phyloP scores from a whole-genome alignment of 2,797 vertebrate genomes.

The Pseudochaenichthys georgianus region DNA sequence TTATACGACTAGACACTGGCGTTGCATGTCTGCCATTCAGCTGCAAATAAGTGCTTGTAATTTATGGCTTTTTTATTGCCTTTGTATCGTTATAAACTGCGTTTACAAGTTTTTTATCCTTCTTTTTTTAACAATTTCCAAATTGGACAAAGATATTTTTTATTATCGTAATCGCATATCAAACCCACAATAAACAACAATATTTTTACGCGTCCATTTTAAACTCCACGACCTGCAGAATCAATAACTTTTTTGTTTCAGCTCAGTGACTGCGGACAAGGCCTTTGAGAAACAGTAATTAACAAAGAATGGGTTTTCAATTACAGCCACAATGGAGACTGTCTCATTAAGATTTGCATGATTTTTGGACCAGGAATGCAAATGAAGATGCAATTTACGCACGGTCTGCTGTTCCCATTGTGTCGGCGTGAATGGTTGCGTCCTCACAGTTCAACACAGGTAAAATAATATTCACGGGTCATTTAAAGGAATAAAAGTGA shows the following conservation, averaged over 20 bases:
- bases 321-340: constrained; percentile 84
- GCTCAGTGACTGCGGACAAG: constrained; percentile 81
- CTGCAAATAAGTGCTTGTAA: constrained; percentile 5
- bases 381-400: constrained; percentile 87
- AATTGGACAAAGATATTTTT: neutral
- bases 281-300: constrained; percentile 83
- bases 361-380: constrained; percentile 84
- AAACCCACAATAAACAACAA: constrained; percentile 49
- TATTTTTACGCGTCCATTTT: constrained; percentile 56
- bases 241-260: constrained; percentile 84
- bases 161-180: constrained; percentile 33
- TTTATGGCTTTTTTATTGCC: constrained; percentile 34
- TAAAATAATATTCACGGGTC: constrained; percentile 87
- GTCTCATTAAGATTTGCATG: constrained; percentile 88
- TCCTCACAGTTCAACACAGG: constrained; percentile 83
- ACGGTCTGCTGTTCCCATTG: constrained; percentile 87
- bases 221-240: constrained; percentile 68
- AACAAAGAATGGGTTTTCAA: constrained; percentile 87
- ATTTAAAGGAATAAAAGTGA: constrained; percentile 78
- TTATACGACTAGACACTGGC: constrained; percentile 17
- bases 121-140: neutral
- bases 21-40: constrained; percentile 37
- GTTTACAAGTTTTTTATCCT: constrained; percentile 9
- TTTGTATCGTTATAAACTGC: neutral
- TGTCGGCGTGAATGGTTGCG: constrained; percentile 80